Conservation (phyloP, 1,140 invertebrate genomes). For the Zaprionus nigranus region DNA sequence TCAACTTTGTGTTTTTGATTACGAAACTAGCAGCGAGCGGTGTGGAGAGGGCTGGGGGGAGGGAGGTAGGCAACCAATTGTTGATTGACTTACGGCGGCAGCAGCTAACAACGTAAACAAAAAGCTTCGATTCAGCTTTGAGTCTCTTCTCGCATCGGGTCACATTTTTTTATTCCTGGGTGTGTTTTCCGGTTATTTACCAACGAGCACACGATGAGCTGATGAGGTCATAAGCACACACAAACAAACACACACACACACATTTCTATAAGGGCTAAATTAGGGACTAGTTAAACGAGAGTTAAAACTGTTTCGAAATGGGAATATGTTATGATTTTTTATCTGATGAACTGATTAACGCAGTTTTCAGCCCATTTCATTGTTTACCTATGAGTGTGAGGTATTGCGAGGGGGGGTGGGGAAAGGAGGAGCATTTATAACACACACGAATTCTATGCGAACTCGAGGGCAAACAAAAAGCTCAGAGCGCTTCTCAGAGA, state of each 20-base stretch:
- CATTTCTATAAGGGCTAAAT: constrained; percentile 8
- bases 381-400: not conserved
- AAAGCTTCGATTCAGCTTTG: constrained; percentile 31
- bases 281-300: not conserved
- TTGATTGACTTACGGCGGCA: constrained; percentile 66
- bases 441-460: constrained; percentile 6
- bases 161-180: constrained; percentile 35
- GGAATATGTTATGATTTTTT: not conserved
- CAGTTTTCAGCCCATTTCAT: not conserved
- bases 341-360: constrained; percentile 3
- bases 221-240: constrained; percentile 64
- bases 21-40: constrained; percentile 38
- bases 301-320: not conserved
- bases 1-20: constrained; percentile 41
- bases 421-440: not conserved
- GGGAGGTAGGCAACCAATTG: constrained; percentile 57
- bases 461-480: constrained; percentile 19
- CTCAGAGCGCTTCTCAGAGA: constrained; percentile 4
- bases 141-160: constrained; percentile 45
- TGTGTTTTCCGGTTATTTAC: constrained; percentile 41
- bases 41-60: accelerated
- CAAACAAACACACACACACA: not conserved
- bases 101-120: constrained; percentile 38
- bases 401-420: no score
- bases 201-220: constrained; percentile 37